Evolutionary conservation across 2,888 invertebrate species (phyloP).

Genomic region (Rotaria socialis): DNA sequence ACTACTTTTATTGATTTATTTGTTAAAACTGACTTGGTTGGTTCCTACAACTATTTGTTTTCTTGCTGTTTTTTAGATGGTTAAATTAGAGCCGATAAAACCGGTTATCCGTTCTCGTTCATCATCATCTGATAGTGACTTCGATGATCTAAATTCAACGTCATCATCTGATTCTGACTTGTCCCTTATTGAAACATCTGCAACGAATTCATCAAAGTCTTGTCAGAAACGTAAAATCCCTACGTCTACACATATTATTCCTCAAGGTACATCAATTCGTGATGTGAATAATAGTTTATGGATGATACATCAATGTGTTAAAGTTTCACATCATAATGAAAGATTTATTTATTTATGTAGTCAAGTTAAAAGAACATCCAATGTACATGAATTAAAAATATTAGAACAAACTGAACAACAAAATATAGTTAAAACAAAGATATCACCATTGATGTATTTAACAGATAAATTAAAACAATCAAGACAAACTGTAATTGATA

Average conservation of each 20-base stretch:
- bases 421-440: conserved; percentile 24
- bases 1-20: not conserved
- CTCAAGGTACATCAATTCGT: not conserved
- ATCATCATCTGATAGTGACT: conserved; percentile 33
- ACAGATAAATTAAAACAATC: conserved; percentile 29
- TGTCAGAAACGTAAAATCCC: not conserved
- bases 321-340: not conserved
- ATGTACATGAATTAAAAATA: not conserved
- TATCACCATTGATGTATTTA: conserved; percentile 24
- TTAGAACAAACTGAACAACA: not conserved
- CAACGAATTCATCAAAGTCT: not conserved
- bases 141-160: not conserved
- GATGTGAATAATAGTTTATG: not conserved
- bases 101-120: conserved; percentile 22
- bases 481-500: not conserved
- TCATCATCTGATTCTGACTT: conserved; percentile 17
- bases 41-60: not conserved
- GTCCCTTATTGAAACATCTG: not conserved
- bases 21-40: not conserved
- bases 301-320: conserved; percentile 28
- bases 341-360: not conserved
- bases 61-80: not conserved
- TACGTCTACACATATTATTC: not conserved
- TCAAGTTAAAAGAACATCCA: not conserved
- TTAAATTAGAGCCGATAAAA: not conserved